These are phyloP conservation scores for Cyprinodon tularosa DNA, from an alignment of 2,113 vertebrate species.

Conservation along the genomic window DNA sequence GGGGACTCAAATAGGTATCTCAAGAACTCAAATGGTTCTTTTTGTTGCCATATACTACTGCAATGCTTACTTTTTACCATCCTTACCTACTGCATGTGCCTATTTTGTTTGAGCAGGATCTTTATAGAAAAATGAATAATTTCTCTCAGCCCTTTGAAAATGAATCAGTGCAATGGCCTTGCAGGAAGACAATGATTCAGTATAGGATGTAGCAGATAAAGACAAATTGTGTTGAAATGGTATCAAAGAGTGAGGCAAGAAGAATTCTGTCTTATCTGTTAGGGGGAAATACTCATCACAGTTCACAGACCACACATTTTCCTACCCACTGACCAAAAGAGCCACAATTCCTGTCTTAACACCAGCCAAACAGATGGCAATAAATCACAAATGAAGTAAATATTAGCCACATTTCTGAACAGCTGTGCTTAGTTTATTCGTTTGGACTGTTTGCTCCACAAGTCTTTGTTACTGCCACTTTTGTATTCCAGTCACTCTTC, in stretches of 20 bases:
- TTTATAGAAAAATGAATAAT: not conserved
- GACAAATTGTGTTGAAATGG: conserved; percentile 10
- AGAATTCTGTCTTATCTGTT: conserved; percentile 6
- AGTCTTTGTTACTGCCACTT: conserved; percentile 1
- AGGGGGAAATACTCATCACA: not conserved
- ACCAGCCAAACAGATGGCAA: not conserved
- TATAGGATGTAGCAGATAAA: conserved; percentile 15
- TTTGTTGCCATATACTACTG: not conserved
- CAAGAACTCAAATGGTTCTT: not conserved
- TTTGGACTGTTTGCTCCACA: not conserved
- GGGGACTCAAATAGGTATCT: not conserved
- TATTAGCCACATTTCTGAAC: conserved; percentile 12
- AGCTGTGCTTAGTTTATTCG: conserved; percentile 21
- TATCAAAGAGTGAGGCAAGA: conserved; percentile 2
- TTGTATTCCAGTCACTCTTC: conserved; percentile 11
- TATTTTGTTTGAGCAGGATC: conserved; percentile 16
- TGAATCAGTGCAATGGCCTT: not conserved
- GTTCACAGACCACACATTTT: conserved; percentile 20
- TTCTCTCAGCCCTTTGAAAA: conserved; percentile 17
- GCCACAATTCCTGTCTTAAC: not conserved
- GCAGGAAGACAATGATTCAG: conserved; percentile 2
- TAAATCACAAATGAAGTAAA: conserved; percentile 17
- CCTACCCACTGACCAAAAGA: not conserved
- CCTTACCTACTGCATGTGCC: too few species aligned
- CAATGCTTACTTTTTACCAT: not conserved